Conservation (phyloP, 2,888 invertebrate species). For the Caenorhabditis japonica region DNA sequence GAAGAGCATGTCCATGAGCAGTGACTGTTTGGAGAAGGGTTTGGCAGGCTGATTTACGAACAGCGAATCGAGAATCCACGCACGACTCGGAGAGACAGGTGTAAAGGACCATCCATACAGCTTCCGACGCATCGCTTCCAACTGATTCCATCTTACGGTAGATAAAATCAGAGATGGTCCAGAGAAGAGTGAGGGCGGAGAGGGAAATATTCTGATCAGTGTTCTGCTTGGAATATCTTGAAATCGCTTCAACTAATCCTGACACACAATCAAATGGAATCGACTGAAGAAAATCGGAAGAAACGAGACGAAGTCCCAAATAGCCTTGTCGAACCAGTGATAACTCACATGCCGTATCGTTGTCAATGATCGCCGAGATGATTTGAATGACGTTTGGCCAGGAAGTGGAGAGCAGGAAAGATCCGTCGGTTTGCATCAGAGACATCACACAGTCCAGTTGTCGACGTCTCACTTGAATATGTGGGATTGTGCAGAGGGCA, state of each 20-base stretch:
- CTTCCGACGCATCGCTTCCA: slow-evolving; percentile 59
- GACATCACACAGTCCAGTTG: slow-evolving; percentile 94
- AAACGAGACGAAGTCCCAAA: slow-evolving; percentile 94
- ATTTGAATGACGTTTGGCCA: slow-evolving; percentile 95
- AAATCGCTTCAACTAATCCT: slow-evolving; percentile 85
- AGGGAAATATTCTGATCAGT: slow-evolving; percentile 96
- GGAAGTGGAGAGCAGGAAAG: slow-evolving; percentile 88
- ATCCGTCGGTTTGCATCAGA: slow-evolving; percentile 92
- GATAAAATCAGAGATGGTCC: slow-evolving; percentile 96
- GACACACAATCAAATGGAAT: slow-evolving; percentile 90
- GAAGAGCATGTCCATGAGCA: slow-evolving; percentile 83
- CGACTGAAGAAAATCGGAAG: slow-evolving; percentile 90
- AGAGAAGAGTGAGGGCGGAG: slow-evolving; percentile 94
- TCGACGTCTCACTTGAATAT: slow-evolving; percentile 92
- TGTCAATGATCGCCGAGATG: slow-evolving; percentile 87
- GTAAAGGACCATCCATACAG: slow-evolving; percentile 77
- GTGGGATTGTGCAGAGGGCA: slow-evolving; percentile 90
- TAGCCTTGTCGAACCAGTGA: slow-evolving; percentile 83
- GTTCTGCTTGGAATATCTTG: slow-evolving; percentile 94
- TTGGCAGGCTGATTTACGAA: slow-evolving; percentile 91
- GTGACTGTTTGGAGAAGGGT: slow-evolving; percentile 97
- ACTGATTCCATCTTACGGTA: slow-evolving; percentile 61
- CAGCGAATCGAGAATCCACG: slow-evolving; percentile 93
- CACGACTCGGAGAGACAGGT: slow-evolving; percentile 83
- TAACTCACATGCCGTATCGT: slow-evolving; percentile 76